Evolutionary conservation across 1,140 invertebrate species (phyloP).

Genomic region (Drosophila paulistorum): DNA sequence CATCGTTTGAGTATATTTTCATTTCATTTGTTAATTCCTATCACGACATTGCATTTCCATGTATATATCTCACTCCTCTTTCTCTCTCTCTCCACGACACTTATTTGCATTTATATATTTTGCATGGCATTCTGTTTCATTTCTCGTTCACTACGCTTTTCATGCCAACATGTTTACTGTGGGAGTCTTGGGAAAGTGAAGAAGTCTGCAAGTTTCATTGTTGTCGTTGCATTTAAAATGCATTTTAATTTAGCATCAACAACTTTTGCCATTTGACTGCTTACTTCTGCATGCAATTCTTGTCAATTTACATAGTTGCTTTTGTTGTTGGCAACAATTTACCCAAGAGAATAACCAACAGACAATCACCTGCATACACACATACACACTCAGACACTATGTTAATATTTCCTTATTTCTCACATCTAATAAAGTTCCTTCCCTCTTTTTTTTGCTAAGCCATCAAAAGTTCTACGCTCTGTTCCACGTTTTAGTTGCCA

Average conservation of each 20-base stretch:
- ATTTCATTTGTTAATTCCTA: constrained; percentile 4
- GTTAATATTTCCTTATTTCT: constrained; percentile 76
- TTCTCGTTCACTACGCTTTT: background rate
- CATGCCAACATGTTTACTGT: background rate
- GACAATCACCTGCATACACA: constrained; percentile 5
- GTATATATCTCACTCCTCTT: background rate
- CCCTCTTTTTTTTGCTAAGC: constrained; percentile 29
- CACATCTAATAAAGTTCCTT: constrained; percentile 70
- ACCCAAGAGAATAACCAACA: constrained; percentile 28
- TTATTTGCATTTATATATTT: constrained; percentile 14
- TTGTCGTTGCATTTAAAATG: constrained; percentile 66
- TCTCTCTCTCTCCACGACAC: background rate
- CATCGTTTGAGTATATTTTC: background rate
- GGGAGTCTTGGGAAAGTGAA: background rate
- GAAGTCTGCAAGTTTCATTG: constrained; percentile 43
- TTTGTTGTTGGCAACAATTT: constrained; percentile 7
- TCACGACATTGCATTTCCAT: background rate
- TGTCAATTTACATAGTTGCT: constrained; percentile 38
- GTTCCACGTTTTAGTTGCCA: constrained; percentile 43
- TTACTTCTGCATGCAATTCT: constrained; percentile 34
- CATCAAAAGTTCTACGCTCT: constrained; percentile 53
- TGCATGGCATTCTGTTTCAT: background rate
- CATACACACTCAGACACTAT: constrained; percentile 27
- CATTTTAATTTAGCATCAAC: constrained; percentile 64
- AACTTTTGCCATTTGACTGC: constrained; percentile 57